phyloP scores from a whole-genome alignment of 2,113 vertebrate genomes.

The Deroptyus accipitrinus region DNA sequence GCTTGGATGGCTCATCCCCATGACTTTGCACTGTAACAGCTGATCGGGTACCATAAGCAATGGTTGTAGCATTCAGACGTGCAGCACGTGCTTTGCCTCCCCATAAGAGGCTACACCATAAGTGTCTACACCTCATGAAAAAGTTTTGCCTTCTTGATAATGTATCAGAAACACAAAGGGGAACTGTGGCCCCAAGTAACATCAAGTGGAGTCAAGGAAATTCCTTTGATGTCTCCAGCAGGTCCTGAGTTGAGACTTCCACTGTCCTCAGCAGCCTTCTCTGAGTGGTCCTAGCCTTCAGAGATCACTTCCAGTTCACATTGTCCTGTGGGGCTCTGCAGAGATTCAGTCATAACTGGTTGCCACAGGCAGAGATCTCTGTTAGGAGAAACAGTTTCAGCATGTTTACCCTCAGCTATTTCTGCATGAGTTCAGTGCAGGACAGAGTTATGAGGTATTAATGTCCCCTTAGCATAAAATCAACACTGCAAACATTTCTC shows the following conservation, averaged over 20 bases:
- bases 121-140: fast-evolving
- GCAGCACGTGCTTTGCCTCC: fast-evolving
- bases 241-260: not conserved
- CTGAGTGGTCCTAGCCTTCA: not conserved
- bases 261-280: not conserved
- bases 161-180: not conserved
- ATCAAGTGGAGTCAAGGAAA: not conserved
- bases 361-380: not conserved
- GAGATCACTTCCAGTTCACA: not conserved
- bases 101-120: fast-evolving
- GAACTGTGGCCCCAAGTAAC: not conserved
- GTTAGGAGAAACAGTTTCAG: not conserved
- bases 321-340: not conserved
- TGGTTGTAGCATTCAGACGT: not conserved
- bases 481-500: not conserved
- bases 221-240: not conserved
- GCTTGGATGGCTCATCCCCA: not conserved
- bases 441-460: not conserved
- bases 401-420: not conserved
- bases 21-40: not conserved
- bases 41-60: fast-evolving
- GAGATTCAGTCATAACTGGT: not conserved
- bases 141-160: not conserved
- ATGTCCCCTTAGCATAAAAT: not conserved
- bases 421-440: not conserved